phyloP scores from a whole-genome alignment of 2,797 vertebrate genomes.

The Protonibea diacanthus region DNA sequence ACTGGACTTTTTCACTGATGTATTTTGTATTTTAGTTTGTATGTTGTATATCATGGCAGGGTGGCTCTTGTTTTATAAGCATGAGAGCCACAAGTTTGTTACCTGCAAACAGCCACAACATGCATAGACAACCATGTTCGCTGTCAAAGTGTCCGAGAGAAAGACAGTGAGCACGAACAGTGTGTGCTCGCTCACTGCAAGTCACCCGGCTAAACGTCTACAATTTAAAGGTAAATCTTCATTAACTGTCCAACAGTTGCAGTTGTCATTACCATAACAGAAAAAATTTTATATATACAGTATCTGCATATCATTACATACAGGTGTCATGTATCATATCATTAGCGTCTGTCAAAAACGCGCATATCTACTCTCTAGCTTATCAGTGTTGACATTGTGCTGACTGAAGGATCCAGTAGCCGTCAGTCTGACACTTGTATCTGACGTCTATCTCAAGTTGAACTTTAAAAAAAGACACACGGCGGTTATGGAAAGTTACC shows the following conservation, averaged over 20 bases:
- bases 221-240: conserved; percentile 2
- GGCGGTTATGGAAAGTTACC: conserved; percentile 10
- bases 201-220: background rate
- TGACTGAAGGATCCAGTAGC: conserved; percentile 19
- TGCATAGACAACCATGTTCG: conserved; percentile 29
- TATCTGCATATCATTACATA: background rate
- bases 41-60: background rate
- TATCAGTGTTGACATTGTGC: background rate
- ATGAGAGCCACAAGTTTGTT: conserved; percentile 9
- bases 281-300: background rate
- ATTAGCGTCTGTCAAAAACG: conserved; percentile 5
- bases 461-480: background rate
- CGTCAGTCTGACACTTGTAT: background rate
- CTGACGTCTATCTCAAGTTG: conserved; percentile 8
- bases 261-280: conserved; percentile 6
- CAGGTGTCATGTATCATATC: conserved; percentile 32
- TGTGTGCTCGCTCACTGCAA: background rate
- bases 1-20: conserved; percentile 23
- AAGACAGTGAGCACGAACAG: background rate
- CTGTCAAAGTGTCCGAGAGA: conserved; percentile 28
- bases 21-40: background rate
- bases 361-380: conserved; percentile 1
- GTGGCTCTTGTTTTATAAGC: conserved; percentile 10
- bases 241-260: conserved; percentile 6
- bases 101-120: conserved; percentile 30